Conservation (phyloP, 2,113 vertebrate species). For the Callipepla squamata region DNA sequence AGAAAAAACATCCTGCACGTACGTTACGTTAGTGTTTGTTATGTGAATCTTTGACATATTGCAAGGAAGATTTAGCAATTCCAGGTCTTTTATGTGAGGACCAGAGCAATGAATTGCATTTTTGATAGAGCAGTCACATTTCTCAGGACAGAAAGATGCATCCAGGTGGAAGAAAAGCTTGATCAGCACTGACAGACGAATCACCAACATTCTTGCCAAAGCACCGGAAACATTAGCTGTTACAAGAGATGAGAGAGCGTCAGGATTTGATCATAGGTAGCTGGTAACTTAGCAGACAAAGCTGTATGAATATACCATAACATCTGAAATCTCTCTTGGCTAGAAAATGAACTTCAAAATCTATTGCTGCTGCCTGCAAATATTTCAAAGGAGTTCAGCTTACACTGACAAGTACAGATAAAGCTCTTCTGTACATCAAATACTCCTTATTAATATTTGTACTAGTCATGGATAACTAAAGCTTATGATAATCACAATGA, state of each 20-base stretch:
- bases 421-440: not conserved
- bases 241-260: conserved; percentile 47
- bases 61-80: conserved; percentile 58
- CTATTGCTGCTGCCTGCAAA: not conserved
- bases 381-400: not conserved
- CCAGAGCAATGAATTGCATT: conserved; percentile 52
- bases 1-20: conserved; percentile 77
- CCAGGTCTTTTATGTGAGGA: conserved; percentile 40
- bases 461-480: not conserved
- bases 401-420: not conserved
- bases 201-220: conserved; percentile 46
- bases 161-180: conserved; percentile 47
- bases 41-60: conserved; percentile 74
- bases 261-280: not conserved
- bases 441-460: not conserved
- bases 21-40: conserved; percentile 28
- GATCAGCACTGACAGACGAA: conserved; percentile 41
- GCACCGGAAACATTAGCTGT: conserved; percentile 43
- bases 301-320: not conserved
- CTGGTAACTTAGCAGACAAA: conserved; percentile 2
- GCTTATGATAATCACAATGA: not conserved
- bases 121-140: conserved; percentile 62
- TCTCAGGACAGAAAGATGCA: conserved; percentile 54
- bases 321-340: not conserved
- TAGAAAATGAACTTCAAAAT: conserved; percentile 2